Evolutionary conservation across 2,113 vertebrate species (phyloP).

Genomic region (Leucoraja erinaceus): DNA sequence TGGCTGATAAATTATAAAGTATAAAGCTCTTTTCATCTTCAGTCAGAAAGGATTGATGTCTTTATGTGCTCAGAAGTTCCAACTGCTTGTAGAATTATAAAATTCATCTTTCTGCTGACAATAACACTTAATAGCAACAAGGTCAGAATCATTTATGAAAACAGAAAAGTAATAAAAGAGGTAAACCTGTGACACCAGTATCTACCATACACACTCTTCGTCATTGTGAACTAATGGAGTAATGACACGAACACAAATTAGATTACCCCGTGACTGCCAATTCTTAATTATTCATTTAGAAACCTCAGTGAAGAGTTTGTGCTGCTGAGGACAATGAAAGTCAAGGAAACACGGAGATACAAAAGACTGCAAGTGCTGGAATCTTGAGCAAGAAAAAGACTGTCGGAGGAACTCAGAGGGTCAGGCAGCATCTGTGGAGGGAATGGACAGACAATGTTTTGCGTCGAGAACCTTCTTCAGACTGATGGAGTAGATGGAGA

Average conservation of each 20-base stretch:
- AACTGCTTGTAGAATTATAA: neutral
- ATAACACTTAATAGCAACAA: constrained; percentile 39
- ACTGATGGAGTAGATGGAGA: too few species aligned
- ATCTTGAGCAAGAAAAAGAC: too few species aligned
- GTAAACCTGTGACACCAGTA: neutral
- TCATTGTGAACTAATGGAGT: neutral
- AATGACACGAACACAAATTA: neutral
- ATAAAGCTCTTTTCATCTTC: neutral
- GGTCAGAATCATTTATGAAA: constrained; percentile 37
- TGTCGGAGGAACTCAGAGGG: too few species aligned
- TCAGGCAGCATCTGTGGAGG: too few species aligned
- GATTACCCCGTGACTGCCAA: too few species aligned
- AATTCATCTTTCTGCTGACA: constrained; percentile 21
- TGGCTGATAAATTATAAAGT: neutral
- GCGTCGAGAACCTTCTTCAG: too few species aligned
- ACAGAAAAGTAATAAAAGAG: constrained; percentile 18
- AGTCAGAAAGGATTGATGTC: neutral
- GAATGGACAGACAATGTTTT: too few species aligned
- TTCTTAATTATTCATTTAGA: neutral
- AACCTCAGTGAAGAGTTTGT: neutral
- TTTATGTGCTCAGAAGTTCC: neutral
- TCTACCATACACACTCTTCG: neutral
- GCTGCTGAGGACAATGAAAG: too few species aligned
- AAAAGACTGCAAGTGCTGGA: too few species aligned
- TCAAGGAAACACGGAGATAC: neutral